Percentiles rank a stretch among this genome's conserved stretches.
These are phyloP conservation scores for Grammomys surdaster DNA, from an alignment of 2,113 vertebrate species.

Conservation along the genomic window DNA sequence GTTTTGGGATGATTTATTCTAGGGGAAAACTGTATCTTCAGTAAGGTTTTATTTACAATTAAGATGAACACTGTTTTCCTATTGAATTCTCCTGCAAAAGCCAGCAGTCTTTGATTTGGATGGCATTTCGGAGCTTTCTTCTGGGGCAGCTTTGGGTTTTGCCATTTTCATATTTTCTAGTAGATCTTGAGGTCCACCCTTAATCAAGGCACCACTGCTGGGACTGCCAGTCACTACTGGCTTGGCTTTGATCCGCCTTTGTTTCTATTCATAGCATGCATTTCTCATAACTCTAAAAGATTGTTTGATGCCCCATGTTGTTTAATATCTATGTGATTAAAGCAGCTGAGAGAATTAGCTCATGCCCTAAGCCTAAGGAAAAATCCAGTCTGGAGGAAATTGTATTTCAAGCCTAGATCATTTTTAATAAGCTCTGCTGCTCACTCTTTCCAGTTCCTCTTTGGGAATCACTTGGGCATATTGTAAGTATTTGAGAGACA, in stretches of 20 bases:
- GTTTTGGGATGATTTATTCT: conserved; percentile 31
- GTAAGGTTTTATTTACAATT: conserved; percentile 46
- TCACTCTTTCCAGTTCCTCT: conserved; percentile 51
- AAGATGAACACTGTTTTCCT: conserved; percentile 33
- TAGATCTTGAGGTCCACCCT: conserved; percentile 63
- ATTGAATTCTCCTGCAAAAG: conserved; percentile 53
- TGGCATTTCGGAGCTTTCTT: conserved; percentile 60
- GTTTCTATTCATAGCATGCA: conserved; percentile 76
- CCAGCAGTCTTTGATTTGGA: conserved; percentile 63
- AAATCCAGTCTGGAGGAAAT: conserved; percentile 70
- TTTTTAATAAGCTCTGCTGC: conserved; percentile 70
- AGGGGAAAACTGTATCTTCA: conserved; percentile 12
- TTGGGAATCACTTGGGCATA: conserved; percentile 47
- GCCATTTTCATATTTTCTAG: conserved; percentile 65
- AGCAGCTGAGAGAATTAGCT: conserved; percentile 74
- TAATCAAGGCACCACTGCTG: conserved; percentile 77
- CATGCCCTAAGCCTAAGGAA: conserved; percentile 70
- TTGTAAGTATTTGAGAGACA: conserved; percentile 57
- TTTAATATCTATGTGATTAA: conserved; percentile 81
- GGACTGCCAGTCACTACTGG: conserved; percentile 74
- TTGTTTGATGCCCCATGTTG: conserved; percentile 71
- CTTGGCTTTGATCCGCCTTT: conserved; percentile 76
- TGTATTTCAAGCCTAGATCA: conserved; percentile 28
- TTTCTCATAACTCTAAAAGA: conserved; percentile 74
- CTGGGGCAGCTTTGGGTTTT: conserved; percentile 61